Conservation (phyloP, 2,113 vertebrate genomes). For the Ceuthmochares aereus region DNA sequence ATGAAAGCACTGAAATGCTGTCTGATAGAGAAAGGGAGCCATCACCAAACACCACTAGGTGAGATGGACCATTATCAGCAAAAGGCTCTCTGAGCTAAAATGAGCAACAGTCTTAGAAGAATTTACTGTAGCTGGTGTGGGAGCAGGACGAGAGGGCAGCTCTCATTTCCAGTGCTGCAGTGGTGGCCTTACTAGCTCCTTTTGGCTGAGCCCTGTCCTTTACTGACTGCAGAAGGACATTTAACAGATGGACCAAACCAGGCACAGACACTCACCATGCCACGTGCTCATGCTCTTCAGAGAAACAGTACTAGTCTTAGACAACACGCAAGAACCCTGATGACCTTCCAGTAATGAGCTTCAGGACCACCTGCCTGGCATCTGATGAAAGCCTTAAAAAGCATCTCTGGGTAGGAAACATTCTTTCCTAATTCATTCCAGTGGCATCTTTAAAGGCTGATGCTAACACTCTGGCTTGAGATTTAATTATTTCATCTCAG, state of each 20-base stretch:
- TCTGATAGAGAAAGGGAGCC: neutral
- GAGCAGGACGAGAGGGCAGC: accelerated
- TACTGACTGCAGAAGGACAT: neutral
- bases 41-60: neutral
- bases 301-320: neutral
- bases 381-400: neutral
- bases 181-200: neutral
- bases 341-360: neutral
- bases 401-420: neutral
- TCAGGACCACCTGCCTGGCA: neutral
- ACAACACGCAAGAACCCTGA: neutral
- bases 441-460: neutral
- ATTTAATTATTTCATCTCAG: neutral
- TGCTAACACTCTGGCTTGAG: neutral
- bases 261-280: accelerated
- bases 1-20: neutral
- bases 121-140: neutral
- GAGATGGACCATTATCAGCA: neutral
- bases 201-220: neutral
- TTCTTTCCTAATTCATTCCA: neutral
- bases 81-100: neutral
- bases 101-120: neutral
- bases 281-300: neutral
- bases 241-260: neutral
- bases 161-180: neutral